phyloP scores from a whole-genome alignment of 1,140 invertebrate genomes.

The Drosophila tsacasi region DNA sequence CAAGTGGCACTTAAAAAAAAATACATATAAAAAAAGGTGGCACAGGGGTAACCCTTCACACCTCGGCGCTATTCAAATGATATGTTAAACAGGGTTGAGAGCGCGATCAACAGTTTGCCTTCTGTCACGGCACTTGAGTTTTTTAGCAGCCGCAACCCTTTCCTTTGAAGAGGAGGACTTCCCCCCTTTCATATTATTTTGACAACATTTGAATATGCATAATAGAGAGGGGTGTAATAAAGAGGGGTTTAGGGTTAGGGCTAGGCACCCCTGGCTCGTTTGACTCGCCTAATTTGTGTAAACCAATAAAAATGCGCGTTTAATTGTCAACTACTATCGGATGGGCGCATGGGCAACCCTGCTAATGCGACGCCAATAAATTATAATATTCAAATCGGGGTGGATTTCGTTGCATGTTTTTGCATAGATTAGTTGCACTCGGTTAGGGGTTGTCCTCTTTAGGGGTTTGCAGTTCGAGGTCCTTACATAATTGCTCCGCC shows the following conservation, averaged over 20 bases:
- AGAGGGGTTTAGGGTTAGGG: conserved; percentile 14
- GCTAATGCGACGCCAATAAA: conserved; percentile 26
- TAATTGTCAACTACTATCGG: conserved; percentile 63
- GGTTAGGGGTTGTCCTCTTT: conserved; percentile 56
- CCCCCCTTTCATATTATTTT: conserved; percentile 44
- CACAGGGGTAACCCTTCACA: conserved; percentile 63
- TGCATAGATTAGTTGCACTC: conserved; percentile 80
- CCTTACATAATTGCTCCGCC: conserved; percentile 62
- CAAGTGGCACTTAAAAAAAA: conserved; percentile 62
- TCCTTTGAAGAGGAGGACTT: conserved; percentile 14
- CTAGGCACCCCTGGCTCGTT: conserved; percentile 35
- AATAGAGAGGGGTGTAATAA: conserved; percentile 25
- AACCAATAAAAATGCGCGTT: conserved; percentile 79
- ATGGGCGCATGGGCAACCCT: conserved; percentile 49
- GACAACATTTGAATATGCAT: conserved; percentile 79
- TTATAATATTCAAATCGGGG: conserved; percentile 66
- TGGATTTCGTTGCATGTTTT: conserved; percentile 68
- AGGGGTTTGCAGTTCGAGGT: conserved; percentile 31
- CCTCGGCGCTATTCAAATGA: conserved; percentile 80
- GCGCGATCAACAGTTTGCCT: conserved; percentile 67
- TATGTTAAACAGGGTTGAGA: conserved; percentile 69
- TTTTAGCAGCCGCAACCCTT: conserved; percentile 66
- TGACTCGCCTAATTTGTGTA: conserved; percentile 71
- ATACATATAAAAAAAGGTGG: conserved; percentile 39
- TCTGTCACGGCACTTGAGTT: conserved; percentile 25